Evolutionary conservation across 1,140 invertebrate genomes (phyloP).

Genomic region (Sycophila sp.): DNA sequence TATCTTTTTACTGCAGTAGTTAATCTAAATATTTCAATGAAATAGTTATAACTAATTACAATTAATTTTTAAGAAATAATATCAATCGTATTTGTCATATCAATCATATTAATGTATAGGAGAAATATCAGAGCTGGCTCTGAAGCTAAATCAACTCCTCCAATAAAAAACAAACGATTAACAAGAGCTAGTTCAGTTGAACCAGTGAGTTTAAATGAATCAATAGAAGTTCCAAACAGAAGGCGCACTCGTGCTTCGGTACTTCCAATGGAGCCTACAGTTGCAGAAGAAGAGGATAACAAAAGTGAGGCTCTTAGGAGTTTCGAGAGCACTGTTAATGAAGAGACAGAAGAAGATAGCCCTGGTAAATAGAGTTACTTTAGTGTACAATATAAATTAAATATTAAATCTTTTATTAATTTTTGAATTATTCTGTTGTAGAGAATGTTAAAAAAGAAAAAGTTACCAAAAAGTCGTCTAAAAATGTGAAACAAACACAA

Average conservation of each 20-base stretch:
- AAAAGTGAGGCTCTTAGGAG: constrained; percentile 5
- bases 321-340: constrained; percentile 22
- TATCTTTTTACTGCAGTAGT: neutral
- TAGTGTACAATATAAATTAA: neutral
- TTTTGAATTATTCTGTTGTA: neutral
- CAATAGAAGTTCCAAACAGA: constrained; percentile 39
- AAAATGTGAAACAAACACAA: constrained; percentile 2
- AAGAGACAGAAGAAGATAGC: constrained; percentile 27
- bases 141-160: constrained; percentile 45
- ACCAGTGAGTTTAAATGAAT: constrained; percentile 29
- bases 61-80: no score
- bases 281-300: constrained; percentile 45
- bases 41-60: no score
- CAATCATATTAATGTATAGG: constrained; percentile 15
- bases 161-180: constrained; percentile 42
- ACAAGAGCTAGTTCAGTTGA: constrained; percentile 53
- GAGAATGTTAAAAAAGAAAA: constrained; percentile 12
- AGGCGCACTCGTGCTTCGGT: constrained; percentile 41
- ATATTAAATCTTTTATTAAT: neutral
- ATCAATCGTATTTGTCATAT: neutral
- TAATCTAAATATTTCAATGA: neutral
- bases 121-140: constrained; percentile 52
- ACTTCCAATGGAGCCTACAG: constrained; percentile 38
- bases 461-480: neutral
- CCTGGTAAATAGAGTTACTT: constrained; percentile 21